Conservation (phyloP, 2,888 invertebrate genomes). For the Drosophila birchii region DNA sequence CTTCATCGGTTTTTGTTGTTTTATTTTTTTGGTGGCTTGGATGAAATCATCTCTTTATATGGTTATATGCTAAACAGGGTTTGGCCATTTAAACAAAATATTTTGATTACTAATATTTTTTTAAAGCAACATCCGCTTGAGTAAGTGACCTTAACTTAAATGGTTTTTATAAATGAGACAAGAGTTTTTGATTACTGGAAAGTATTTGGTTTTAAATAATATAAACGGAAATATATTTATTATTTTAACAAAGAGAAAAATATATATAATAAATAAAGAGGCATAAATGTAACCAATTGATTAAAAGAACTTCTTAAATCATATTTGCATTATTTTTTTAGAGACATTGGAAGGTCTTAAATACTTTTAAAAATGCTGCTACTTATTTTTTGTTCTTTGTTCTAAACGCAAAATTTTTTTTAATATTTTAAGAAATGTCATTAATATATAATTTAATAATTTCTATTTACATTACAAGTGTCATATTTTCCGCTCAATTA, state of each 20-base stretch:
- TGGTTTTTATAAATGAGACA: conserved; percentile 5
- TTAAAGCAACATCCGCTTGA: conserved; percentile 61
- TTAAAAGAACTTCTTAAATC: too few species aligned
- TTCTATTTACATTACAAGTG: not conserved
- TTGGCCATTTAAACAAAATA: conserved; percentile 38
- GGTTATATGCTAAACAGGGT: conserved; percentile 35
- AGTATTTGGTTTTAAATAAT: not conserved
- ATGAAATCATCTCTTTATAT: conserved; percentile 40
- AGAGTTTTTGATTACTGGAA: not conserved
- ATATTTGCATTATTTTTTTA: too few species aligned
- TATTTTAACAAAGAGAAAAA: too few species aligned
- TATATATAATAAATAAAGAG: not conserved
- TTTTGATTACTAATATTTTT: conserved; percentile 29
- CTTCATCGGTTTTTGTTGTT: conserved; percentile 29
- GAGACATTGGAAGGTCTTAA: too few species aligned
- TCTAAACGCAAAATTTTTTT: too few species aligned
- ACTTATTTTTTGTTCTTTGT: too few species aligned
- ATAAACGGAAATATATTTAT: not conserved
- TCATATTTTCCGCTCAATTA: conserved; percentile 14
- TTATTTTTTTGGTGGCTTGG: conserved; percentile 18
- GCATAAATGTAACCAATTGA: too few species aligned
- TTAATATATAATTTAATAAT: not conserved
- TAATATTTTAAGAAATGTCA: too few species aligned
- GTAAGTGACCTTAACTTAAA: conserved; percentile 43
- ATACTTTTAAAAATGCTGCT: too few species aligned